Percentiles rank a stretch among this genome's conserved stretches.
Evolutionary conservation across 1,140 invertebrate genomes (phyloP).

Genomic region (Bombus waltoni): DNA sequence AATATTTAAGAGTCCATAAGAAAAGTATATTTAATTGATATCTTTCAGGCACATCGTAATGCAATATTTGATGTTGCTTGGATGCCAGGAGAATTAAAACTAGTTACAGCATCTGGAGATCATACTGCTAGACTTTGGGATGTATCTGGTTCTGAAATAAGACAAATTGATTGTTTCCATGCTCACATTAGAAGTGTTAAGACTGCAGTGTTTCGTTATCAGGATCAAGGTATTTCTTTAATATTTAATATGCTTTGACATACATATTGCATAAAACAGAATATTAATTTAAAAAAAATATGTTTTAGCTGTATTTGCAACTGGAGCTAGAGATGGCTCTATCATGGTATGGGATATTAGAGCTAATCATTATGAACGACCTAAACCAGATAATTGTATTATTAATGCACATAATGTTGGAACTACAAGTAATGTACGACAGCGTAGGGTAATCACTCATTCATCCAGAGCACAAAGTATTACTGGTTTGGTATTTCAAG

Average conservation of each 20-base stretch:
- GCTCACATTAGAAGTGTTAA: conserved; percentile 92
- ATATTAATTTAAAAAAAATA: not conserved
- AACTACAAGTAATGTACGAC: conserved; percentile 80
- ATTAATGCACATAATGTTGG: conserved; percentile 84
- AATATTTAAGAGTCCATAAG: not conserved
- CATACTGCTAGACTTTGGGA: conserved; percentile 91
- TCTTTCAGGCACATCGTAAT: conserved; percentile 89
- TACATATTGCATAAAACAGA: not conserved
- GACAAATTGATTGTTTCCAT: conserved; percentile 84
- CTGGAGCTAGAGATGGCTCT: conserved; percentile 92
- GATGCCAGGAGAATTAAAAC: conserved; percentile 88
- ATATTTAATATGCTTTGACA: not conserved
- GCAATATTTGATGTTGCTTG: conserved; percentile 95
- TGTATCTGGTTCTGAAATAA: conserved; percentile 81
- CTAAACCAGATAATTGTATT: conserved; percentile 86
- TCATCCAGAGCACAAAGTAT: conserved; percentile 85
- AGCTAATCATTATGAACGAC: conserved; percentile 80
- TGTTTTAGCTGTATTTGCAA: conserved; percentile 89
- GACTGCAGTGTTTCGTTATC: conserved; percentile 87
- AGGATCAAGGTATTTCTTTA: conserved; percentile 83
- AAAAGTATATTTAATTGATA: not conserved
- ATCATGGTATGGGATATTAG: conserved; percentile 93
- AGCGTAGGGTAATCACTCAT: conserved; percentile 75
- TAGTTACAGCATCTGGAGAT: conserved; percentile 93
- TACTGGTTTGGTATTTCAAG: conserved; percentile 91